Evolutionary conservation across 2,797 vertebrate species (phyloP), one percentile per base, ranked within the genome.

Genomic region (Spinus pinus): DNA sequence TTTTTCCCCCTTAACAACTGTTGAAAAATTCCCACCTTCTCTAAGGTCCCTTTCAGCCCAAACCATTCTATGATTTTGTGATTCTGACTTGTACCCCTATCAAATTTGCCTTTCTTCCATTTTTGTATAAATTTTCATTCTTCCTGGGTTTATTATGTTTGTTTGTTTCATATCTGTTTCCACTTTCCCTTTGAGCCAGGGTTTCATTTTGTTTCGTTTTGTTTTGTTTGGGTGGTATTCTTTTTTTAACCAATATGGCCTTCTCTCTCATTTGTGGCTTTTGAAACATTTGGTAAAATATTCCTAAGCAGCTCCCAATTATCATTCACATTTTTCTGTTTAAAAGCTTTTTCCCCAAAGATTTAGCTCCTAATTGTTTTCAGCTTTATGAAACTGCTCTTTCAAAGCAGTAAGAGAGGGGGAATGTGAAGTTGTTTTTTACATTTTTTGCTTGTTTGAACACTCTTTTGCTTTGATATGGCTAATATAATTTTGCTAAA

Each of bases 301-400:
- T 78, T 90, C 66, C 39, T 78, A 90, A 72, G 46, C 75, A 92
- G 92, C 47, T 95, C 81, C 66, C 84, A 96, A 91, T 95, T 96
- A 91, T 78, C 57, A 67, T 78, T 95, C 91, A 89, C 47, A 95
- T 92, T 96, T 96, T 95, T 90, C 83, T 82, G 64, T 85, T 95
- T 93, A 88, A 90, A 82, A 73, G 18, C n/a, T 83, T 93, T 96
- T 86, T 46, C 90, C 86, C 84, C 80, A 66, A 77, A 81, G 92
- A 92, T 85, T 93, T 74, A 57, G 81, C 35, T 89, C 67, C 82
- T 94, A 92, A 93, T 85, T 85, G 57, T 54, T 94, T 95, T 87
- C 93, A 95, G 88, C 50, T 94, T 91, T 80, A 41, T n/a, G 64
- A 91, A 85, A 71, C 8, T 57, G 7, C 7, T 81, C 28, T 93